Evolutionary conservation across 2,888 invertebrate species (phyloP), one percentile per base, ranked within the genome.

Genomic region (Rutpela maculata): DNA sequence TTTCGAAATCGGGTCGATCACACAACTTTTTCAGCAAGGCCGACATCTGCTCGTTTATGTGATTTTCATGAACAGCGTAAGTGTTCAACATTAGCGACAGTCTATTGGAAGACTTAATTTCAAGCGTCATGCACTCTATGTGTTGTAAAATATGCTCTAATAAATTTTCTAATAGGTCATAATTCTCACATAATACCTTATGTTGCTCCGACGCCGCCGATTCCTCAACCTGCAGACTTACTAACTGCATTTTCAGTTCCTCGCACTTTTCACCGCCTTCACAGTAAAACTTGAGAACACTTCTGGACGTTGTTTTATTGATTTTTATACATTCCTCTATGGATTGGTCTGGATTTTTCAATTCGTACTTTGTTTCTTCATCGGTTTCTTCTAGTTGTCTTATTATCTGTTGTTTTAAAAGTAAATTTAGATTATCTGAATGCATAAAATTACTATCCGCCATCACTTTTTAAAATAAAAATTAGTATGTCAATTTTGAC

Each of bases 151-250:
- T 70, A 19, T 85, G 83, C 67, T 85, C 85, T 63, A 85, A 69
- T 57, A 85, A 73, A 26, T 62, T 76, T 72, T 85, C 84, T 18
- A 84, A 55, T 26, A 82, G 62, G 57, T 84, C 84, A 70, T 81
- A 86, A 60, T 81, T 78, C 17, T 84, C 84, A 59, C 79, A 78
- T 17, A 83, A 72, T 55, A 70, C 69, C 70, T 82, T 83, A 62
- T 83, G 81, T 69, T 84, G 80, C 35, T 84, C 81, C 18, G 78
- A 76, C 9, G 78, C 74, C 12, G 76, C 71, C 17, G 83, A 82
- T 74, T 87, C 87, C 55, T 85, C 84, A 38, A 85, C 71, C 68
- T 87, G 84, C 18, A 84, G 75, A 66, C 82, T 84, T 2, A 83
- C 82, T 69, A 87, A 80, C 68, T 82, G 82, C 72, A 85, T 79